phyloP scores from a whole-genome alignment of 2,113 vertebrate species.

The Leuciscus idus region DNA sequence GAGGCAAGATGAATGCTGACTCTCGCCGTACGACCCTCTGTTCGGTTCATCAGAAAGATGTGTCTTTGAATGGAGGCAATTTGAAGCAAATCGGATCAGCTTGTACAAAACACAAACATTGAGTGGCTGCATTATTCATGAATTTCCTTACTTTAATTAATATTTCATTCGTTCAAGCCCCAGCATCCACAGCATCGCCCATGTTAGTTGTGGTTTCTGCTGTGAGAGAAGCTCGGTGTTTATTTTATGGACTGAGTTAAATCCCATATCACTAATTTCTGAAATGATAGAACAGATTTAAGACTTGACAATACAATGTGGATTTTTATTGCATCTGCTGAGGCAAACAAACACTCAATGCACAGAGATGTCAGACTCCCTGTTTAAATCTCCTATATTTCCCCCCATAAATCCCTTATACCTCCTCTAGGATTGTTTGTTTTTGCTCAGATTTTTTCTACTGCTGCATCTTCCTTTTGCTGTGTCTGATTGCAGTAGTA shows the following conservation, averaged over 20 bases:
- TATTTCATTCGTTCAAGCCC: slow-evolving; percentile 70
- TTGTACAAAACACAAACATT: slow-evolving; percentile 56
- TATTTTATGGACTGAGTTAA: slow-evolving; percentile 4
- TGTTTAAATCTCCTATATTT: slow-evolving; percentile 1
- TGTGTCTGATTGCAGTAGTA: not conserved
- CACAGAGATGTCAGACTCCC: not conserved
- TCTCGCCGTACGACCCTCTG: not conserved
- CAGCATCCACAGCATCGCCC: slow-evolving; percentile 61
- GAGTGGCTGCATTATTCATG: slow-evolving; percentile 68
- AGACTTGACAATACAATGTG: not conserved
- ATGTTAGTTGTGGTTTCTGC: slow-evolving; percentile 61
- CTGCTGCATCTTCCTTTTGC: not conserved
- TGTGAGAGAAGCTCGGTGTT: slow-evolving; percentile 3
- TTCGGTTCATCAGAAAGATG: slow-evolving; percentile 14
- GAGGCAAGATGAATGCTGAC: not conserved
- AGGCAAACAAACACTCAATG: not conserved
- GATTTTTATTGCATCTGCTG: slow-evolving; percentile 3
- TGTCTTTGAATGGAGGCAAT: slow-evolving; percentile 1
- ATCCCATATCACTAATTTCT: not conserved
- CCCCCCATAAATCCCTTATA: slow-evolving; percentile 3
- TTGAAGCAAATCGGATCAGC: slow-evolving; percentile 37
- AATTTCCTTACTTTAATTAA: slow-evolving; percentile 63
- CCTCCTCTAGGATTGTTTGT: not conserved
- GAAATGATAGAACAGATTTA: not conserved
- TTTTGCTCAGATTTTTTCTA: not conserved